Conservation (phyloP, 1,140 invertebrate species). For the Polypedilum pembai region DNA sequence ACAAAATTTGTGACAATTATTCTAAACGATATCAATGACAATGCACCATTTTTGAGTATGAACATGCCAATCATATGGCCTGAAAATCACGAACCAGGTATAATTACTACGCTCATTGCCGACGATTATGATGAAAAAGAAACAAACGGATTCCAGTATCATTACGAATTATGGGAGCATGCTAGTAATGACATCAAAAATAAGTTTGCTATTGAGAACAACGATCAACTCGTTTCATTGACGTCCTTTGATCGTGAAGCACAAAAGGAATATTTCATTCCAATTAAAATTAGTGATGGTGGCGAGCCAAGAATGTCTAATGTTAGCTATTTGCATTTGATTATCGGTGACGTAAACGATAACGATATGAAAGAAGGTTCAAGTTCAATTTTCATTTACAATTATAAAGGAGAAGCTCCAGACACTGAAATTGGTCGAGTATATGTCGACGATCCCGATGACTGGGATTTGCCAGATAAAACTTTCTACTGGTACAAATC, state of each 20-base stretch:
- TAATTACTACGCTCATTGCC: conserved; percentile 62
- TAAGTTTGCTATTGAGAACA: conserved; percentile 62
- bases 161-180: conserved; percentile 58
- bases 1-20: conserved; percentile 65
- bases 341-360: conserved; percentile 87
- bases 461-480: conserved; percentile 90
- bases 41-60: conserved; percentile 75
- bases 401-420: conserved; percentile 69
- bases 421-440: conserved; percentile 79
- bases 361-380: conserved; percentile 73
- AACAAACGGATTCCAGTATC: conserved; percentile 75
- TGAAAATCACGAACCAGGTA: conserved; percentile 63
- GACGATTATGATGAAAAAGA: conserved; percentile 69
- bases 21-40: conserved; percentile 81
- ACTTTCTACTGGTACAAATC: conserved; percentile 58
- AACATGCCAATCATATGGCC: conserved; percentile 71
- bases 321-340: conserved; percentile 69
- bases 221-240: conserved; percentile 50
- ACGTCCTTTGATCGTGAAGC: conserved; percentile 82
- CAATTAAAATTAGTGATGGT: conserved; percentile 78
- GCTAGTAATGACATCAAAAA: conserved; percentile 58
- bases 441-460: conserved; percentile 83
- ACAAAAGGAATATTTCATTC: conserved; percentile 76
- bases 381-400: conserved; percentile 86
- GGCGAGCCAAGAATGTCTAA: conserved; percentile 63